Evolutionary conservation across 2,113 vertebrate genomes (phyloP).

Genomic region (Coracopsis vasa): DNA sequence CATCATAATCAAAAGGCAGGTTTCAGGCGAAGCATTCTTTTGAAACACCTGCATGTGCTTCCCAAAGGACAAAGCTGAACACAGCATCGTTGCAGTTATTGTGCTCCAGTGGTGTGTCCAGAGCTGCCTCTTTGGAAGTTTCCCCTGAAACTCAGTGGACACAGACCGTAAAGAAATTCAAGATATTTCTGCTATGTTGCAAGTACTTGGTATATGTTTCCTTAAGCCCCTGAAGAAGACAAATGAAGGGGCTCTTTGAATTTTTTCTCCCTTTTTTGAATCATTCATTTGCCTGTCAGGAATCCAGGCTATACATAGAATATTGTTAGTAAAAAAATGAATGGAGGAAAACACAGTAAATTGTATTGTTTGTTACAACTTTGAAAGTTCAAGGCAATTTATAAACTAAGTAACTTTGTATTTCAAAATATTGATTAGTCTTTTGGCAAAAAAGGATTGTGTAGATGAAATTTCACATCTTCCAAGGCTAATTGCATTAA

Average conservation of each 20-base stretch:
- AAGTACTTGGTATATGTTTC: neutral
- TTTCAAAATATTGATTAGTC: neutral
- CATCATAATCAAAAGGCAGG: constrained; percentile 24
- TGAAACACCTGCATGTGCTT: constrained; percentile 55
- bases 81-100: neutral
- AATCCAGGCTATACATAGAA: neutral
- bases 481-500: neutral
- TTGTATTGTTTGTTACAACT: neutral
- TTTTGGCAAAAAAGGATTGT: neutral
- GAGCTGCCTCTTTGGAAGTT: neutral
- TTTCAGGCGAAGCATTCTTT: constrained; percentile 40
- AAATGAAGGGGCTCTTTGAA: neutral
- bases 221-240: neutral
- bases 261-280: neutral
- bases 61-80: neutral
- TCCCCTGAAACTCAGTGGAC: neutral
- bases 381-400: neutral
- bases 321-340: neutral
- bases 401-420: neutral
- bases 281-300: neutral
- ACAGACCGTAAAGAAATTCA: neutral
- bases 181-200: neutral
- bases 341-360: neutral
- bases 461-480: neutral
- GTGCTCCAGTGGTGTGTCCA: rapidly evolving